Percentiles rank a stretch among this genome's conserved stretches.
Evolutionary conservation across 53 echinoderm and acorn worm genomes (phyloP).

Genomic region (Holothuria leucospilota): DNA sequence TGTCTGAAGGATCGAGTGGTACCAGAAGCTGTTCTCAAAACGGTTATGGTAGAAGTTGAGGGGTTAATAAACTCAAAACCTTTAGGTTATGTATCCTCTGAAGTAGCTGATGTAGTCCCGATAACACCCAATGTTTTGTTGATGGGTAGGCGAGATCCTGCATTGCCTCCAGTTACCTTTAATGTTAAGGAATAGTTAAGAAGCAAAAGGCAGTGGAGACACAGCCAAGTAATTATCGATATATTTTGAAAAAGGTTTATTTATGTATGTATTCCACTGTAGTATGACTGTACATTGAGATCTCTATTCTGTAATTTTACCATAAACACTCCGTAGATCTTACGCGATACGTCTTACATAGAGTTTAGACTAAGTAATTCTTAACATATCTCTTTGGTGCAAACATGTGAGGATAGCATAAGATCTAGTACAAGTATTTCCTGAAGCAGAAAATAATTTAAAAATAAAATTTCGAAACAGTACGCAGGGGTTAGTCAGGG

Average conservation of each 20-base stretch:
- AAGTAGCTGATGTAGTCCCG: constrained; percentile 6
- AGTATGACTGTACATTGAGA: too few relatives aligned
- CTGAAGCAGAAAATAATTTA: too few relatives aligned
- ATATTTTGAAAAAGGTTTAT: constrained; percentile 52
- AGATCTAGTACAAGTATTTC: too few relatives aligned
- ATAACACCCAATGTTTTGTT: constrained; percentile 17
- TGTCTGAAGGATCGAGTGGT: background rate
- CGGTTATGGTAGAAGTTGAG: background rate
- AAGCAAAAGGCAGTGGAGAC: constrained; percentile 47
- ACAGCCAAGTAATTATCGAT: constrained; percentile 57
- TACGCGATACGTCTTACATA: too few relatives aligned
- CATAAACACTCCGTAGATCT: too few relatives aligned
- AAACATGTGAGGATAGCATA: too few relatives aligned
- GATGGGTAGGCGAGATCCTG: constrained; percentile 44
- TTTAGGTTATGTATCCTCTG: constrained; percentile 3
- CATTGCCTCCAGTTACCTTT: constrained; percentile 22
- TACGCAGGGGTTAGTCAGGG: too few relatives aligned
- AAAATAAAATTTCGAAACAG: too few relatives aligned
- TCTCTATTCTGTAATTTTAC: too few relatives aligned
- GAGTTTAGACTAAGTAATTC: too few relatives aligned
- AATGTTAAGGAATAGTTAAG: constrained; percentile 13
- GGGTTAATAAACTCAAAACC: constrained; percentile 32
- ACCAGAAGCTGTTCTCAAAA: background rate
- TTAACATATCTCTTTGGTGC: too few relatives aligned
- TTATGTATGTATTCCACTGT: background rate